Evolutionary conservation across 2,888 invertebrate genomes (phyloP).

Genomic region (Parthenolecanium corni): DNA sequence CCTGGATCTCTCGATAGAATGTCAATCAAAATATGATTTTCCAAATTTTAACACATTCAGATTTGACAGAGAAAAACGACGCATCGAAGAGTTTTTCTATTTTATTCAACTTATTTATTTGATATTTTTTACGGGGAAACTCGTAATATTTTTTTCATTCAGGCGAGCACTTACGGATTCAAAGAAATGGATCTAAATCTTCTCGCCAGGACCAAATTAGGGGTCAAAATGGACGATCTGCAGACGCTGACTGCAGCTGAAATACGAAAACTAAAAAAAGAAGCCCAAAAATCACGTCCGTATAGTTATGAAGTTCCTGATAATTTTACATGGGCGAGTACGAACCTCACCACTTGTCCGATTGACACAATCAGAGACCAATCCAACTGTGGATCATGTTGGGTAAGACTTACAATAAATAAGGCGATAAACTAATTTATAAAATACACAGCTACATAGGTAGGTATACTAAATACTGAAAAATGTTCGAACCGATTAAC

Average conservation of each 20-base stretch:
- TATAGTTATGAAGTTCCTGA: background rate
- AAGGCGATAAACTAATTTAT: background rate
- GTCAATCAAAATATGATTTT: too few species aligned
- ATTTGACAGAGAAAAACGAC: too few species aligned
- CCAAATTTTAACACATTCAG: too few species aligned
- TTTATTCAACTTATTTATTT: too few species aligned
- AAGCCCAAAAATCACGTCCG: too few species aligned
- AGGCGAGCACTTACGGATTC: background rate
- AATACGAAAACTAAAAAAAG: too few species aligned
- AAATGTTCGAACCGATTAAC: background rate
- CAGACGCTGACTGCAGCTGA: too few species aligned
- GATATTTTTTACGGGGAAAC: too few species aligned
- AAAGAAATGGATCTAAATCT: background rate
- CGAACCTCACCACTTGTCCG: slow-evolving; percentile 73
- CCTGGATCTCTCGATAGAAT: too few species aligned
- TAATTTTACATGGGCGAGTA: slow-evolving; percentile 37
- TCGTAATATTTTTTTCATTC: too few species aligned
- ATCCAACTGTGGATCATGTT: slow-evolving; percentile 81
- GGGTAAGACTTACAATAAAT: slow-evolving; percentile 44
- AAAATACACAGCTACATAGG: too few species aligned
- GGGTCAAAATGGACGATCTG: background rate
- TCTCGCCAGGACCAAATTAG: background rate
- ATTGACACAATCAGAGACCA: slow-evolving; percentile 72
- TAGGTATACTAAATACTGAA: background rate
- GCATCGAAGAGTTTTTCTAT: too few species aligned